Base-by-base conservation (phyloP, 2,888 invertebrate genomes). In the Euzetes globulus region DNA sequence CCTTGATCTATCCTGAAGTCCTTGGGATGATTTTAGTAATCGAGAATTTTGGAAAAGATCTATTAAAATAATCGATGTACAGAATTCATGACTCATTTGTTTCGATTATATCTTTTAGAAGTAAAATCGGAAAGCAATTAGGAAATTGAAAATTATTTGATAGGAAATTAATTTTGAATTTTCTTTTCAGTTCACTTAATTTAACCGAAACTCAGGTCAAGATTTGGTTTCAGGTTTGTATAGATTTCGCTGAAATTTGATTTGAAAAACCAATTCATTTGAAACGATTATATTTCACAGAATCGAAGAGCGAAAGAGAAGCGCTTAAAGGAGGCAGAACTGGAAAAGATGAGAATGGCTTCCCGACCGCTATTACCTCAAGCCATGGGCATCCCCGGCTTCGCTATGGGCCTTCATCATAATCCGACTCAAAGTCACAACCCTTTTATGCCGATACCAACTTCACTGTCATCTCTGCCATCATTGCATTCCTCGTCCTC, bases 121-220 rank as follows among this genome's bases (percentile, higher is more conserved):
- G n/a, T n/a, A n/a, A n/a, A n/a, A n/a, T n/a, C n/a, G n/a, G n/a
- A n/a, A n/a, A n/a, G n/a, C n/a, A n/a, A n/a, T n/a, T 33, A 33
- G 4, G 7, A 33, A 33, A 33, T 33, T 7, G 33, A 33, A 6
- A 6, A 6, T 33, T 33, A 7, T 33, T 7, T 33, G 33, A 33
- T 6, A 33, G n/a, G n/a, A n/a, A n/a, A n/a, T n/a, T 33, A 7
- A 33, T 33, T 33, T 33, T 52, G 52, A 9, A 6, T 52, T 52
- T 52, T 6, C 3, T 19, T 58, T 73, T 3, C 50, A 90, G 90
- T 29, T 92, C 92, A 1, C 85, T 95, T 72, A 88, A 91, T 80
- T 87, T 96, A 68, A 94, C 94, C 45, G 94, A 95, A 84, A 95
- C 94, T 71, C 94, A 94, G 88, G 92, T 91, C 81, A 93, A 94